These are phyloP conservation scores for Caenorhabditis zanzibari DNA, from an alignment of 2,888 invertebrate species.

Conservation along the genomic window DNA sequence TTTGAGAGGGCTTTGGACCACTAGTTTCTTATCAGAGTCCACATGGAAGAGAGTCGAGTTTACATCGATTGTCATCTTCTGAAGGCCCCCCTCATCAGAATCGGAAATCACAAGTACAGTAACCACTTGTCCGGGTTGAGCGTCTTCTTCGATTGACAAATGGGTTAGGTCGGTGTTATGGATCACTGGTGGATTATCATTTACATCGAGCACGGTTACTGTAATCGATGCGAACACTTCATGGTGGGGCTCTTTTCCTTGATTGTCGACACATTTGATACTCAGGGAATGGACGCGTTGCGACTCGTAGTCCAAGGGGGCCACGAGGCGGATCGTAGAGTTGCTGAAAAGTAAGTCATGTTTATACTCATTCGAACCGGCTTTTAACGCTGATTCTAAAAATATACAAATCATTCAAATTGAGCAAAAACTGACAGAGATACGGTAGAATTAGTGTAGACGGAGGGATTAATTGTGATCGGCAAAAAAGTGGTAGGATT, in stretches of 20 bases:
- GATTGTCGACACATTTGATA: conserved; percentile 65
- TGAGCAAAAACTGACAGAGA: background rate
- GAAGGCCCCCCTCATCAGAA: conserved; percentile 53
- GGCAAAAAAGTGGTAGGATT: no score
- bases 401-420: background rate
- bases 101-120: conserved; percentile 60
- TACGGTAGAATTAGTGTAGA: no score
- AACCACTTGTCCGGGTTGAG: conserved; percentile 47
- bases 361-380: background rate
- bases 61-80: conserved; percentile 22
- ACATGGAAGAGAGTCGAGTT: conserved; percentile 70
- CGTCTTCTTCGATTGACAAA: conserved; percentile 66
- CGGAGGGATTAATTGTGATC: no score
- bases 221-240: conserved; percentile 72
- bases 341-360: conserved; percentile 31
- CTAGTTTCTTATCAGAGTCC: conserved; percentile 56
- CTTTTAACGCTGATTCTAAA: background rate
- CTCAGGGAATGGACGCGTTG: conserved; percentile 69
- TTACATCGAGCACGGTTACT: conserved; percentile 61
- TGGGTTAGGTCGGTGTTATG: conserved; percentile 68
- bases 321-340: conserved; percentile 60
- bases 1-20: conserved; percentile 50
- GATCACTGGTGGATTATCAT: conserved; percentile 66
- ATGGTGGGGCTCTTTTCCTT: conserved; percentile 53
- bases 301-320: conserved; percentile 66